A percentile compares a stretch with the other conserved stretches of the same genome.
Evolutionary conservation across 2,113 vertebrate genomes (phyloP).

Genomic region (Oxyruncus cristatus): DNA sequence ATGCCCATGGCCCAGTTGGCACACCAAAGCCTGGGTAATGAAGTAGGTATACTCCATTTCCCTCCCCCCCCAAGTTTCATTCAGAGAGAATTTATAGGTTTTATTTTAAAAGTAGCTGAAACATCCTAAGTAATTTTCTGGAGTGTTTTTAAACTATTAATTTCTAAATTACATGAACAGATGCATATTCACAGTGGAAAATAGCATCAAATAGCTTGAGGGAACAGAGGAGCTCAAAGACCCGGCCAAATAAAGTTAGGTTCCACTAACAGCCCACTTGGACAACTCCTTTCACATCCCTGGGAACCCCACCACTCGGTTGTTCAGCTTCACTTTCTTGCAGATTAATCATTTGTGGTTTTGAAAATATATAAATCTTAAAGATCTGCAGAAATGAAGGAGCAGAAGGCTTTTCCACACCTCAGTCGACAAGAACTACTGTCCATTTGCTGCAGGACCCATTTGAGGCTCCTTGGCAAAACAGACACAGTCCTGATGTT

Average conservation of each 20-base stretch:
- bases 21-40: neutral
- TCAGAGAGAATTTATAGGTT: conserved; percentile 46
- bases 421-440: neutral
- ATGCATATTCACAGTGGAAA: conserved; percentile 51
- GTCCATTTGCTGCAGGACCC: neutral
- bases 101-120: conserved; percentile 57
- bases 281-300: neutral
- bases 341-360: conserved; percentile 35
- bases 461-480: neutral
- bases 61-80: neutral
- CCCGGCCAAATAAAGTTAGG: conserved; percentile 12
- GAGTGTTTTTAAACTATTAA: conserved; percentile 47
- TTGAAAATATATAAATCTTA: conserved; percentile 35
- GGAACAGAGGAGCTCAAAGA: neutral
- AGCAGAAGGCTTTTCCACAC: conserved; percentile 42
- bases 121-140: conserved; percentile 44
- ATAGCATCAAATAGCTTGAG: conserved; percentile 37
- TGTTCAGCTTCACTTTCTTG: conserved; percentile 26
- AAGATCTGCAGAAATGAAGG: neutral
- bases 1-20: neutral
- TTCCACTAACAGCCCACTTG: conserved; percentile 41
- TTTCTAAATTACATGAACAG: conserved; percentile 62
- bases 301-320: neutral
- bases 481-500: neutral
- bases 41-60: neutral